Percentiles rank a stretch among this genome's conserved stretches.
These are phyloP conservation scores for Catharus ustulatus DNA, from an alignment of 2,797 vertebrate genomes.

Conservation along the genomic window DNA sequence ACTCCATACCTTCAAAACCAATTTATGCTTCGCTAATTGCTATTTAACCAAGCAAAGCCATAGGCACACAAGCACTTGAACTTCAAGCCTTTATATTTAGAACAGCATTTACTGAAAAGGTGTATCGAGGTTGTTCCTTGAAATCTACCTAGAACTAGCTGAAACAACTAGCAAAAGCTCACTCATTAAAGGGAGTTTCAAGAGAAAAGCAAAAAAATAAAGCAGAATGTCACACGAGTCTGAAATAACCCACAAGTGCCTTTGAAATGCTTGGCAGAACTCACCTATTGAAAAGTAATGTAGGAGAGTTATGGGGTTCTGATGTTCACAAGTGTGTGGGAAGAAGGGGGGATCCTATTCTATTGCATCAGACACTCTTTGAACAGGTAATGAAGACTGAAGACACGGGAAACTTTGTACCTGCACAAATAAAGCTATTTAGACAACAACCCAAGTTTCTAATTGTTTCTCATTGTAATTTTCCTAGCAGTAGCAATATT, in stretches of 20 bases:
- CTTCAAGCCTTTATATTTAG: neutral
- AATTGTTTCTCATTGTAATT: neutral
- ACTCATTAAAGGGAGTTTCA: neutral
- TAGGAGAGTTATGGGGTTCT: neutral
- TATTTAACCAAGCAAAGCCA: neutral
- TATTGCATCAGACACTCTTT: neutral
- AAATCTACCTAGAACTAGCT: neutral
- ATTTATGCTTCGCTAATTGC: neutral
- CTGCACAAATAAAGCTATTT: neutral
- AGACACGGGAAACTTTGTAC: neutral
- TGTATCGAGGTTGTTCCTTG: neutral
- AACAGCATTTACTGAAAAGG: neutral
- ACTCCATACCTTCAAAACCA: neutral
- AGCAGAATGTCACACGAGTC: neutral
- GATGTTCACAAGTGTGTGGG: neutral
- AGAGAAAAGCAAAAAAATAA: neutral
- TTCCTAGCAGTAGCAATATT: neutral
- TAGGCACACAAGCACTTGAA: neutral
- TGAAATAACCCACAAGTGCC: neutral
- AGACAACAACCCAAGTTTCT: neutral
- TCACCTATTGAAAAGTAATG: neutral
- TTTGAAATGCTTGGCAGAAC: neutral
- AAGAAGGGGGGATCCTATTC: neutral
- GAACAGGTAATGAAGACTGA: neutral
- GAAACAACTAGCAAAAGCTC: neutral